Base-by-base conservation (phyloP, 2,888 invertebrate species). In the Achlya flavicornis region DNA sequence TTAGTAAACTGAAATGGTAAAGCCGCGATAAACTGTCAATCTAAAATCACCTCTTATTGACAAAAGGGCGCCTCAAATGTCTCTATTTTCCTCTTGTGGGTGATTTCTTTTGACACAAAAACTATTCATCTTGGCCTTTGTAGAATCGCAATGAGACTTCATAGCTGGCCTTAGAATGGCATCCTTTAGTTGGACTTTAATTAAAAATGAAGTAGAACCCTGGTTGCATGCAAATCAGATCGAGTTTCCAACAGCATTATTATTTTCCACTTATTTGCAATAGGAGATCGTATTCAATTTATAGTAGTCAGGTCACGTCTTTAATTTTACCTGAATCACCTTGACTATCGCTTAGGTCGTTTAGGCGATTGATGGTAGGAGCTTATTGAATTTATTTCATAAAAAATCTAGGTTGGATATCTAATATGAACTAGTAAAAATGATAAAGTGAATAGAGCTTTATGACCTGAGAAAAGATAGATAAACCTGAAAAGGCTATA, bases 231-330 rank as follows among this genome's bases (percentile, higher is more conserved):
- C 41, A 41, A 41, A 41, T 41, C 26, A 26, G 26, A 26, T 26
- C 26, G 26, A 26, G 26, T 41, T 41, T 41, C 41, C 41, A 41
- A 12, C 41, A 41, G 4, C 41, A 41, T 35, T 41, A 41, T 41
- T 41, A 41, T 12, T 41, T 41, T 41, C 12, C 12, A 41, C 41
- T 41, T 41, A 32, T 58, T 41, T 16, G 19, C 12, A 10, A 53
- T 53, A 19, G 10, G 53, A 16, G 7, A 53, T 53, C 53, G 53
- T 53, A 8, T 48, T 53, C 48, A 16, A 48, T 41, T 16, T 38
- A 59, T 19, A 26, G 58, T 57, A 64, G 57, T 64, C 53, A 14
- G 53, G 58, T 63, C 60, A 63, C 58, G 53, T 61, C 33, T 60
- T 38, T 64, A 60, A 60, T 60, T 60, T 35, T 41, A 60, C 60